phyloP scores from a whole-genome alignment of 2,888 invertebrate genomes.

The Campoplex nolae region DNA sequence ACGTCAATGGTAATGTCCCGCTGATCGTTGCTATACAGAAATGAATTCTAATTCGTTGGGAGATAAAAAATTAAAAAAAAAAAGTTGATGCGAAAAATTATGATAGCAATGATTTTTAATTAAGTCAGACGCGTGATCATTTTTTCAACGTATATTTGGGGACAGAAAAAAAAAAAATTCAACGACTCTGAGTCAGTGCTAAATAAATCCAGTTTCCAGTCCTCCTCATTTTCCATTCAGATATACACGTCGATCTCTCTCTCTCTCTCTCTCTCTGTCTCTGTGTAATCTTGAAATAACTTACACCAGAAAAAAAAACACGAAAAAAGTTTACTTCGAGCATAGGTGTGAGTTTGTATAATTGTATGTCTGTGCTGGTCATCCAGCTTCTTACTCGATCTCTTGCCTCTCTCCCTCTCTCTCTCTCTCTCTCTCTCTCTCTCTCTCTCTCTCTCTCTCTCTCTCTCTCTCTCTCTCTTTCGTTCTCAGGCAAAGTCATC shows the following conservation, averaged over 20 bases:
- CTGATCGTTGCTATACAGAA: neutral
- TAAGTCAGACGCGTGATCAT: neutral
- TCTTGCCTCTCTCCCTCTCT: too few species aligned
- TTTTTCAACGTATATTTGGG: neutral
- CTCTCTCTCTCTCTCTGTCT: neutral
- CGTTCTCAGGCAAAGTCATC: conserved; percentile 67
- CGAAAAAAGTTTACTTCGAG: conserved; percentile 13
- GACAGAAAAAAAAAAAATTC: neutral
- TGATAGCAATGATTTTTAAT: conserved; percentile 4
- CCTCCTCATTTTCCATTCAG: conserved; percentile 11
- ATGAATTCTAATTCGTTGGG: neutral
- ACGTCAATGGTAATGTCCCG: neutral
- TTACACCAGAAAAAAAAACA: conserved; percentile 33
- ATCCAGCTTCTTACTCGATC: conserved; percentile 13
- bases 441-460: conserved; percentile 25
- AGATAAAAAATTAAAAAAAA: neutral
- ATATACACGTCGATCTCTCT: too few species aligned
- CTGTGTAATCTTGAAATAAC: conserved; percentile 10
- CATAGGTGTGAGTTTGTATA: conserved; percentile 9
- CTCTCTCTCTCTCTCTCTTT: conserved; percentile 23
- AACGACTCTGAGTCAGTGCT: neutral
- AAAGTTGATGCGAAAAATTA: neutral
- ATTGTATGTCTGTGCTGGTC: conserved; percentile 24
- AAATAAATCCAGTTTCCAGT: neutral
- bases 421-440: too few species aligned